Conservation (phyloP, 2,797 vertebrate species). For the Sebastes hubbsi region DNA sequence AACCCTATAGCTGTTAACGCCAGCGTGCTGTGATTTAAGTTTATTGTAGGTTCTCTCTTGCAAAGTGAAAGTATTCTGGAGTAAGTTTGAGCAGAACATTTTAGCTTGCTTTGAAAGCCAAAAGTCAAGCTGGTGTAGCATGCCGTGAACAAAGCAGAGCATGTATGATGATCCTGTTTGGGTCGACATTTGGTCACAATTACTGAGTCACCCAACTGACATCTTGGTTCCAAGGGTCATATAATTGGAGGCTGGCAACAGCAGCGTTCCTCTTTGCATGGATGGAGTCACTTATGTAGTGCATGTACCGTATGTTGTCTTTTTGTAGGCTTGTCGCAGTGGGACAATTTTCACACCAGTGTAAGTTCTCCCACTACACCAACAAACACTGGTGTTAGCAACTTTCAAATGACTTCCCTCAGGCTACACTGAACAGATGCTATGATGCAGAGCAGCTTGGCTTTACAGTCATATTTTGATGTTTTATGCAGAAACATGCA, state of each 20-base stretch:
- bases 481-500: slow-evolving; percentile 20
- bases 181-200: neutral
- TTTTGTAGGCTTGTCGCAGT: neutral
- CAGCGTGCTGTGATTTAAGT: neutral
- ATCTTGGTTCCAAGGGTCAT: neutral
- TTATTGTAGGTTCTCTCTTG: neutral
- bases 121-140: neutral
- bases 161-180: neutral
- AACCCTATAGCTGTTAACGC: neutral
- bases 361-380: slow-evolving; percentile 20
- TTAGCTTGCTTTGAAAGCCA: slow-evolving; percentile 2
- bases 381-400: slow-evolving; percentile 48
- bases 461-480: slow-evolving; percentile 24
- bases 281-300: neutral
- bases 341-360: slow-evolving; percentile 9
- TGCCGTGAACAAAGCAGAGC: neutral
- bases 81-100: slow-evolving; percentile 9
- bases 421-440: slow-evolving; percentile 52
- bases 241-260: neutral
- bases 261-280: neutral
- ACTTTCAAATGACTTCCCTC: slow-evolving; percentile 58
- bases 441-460: slow-evolving; percentile 38
- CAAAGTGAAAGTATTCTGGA: neutral
- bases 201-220: neutral
- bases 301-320: neutral